Evolutionary conservation across 64 coral and sea anemone species (phyloP), one percentile per base, ranked within the genome.

Genomic region (Pocillopora verrucosa): DNA sequence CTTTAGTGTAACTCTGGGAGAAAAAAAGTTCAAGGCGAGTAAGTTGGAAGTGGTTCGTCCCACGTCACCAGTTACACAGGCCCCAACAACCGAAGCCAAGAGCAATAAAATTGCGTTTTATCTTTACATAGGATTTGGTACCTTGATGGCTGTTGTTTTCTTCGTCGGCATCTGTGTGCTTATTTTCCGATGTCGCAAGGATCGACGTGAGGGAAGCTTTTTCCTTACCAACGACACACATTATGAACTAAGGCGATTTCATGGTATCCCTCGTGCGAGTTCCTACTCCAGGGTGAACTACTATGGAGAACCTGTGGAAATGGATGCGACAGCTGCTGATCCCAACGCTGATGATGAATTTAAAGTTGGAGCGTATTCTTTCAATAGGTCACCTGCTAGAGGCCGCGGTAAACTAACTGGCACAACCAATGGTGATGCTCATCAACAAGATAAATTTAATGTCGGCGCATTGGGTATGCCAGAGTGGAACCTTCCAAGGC

Each of bases 401-500:
- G 81, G 38, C 61, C 20, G 64, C 20, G 59, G 4, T 34, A 30
- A 68, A 17, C 41, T 20, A 36, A 65, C 16, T 9, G 74, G 72
- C 0, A 26, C 30, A 41, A 7, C 86, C 9, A 86, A 92, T 13
- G 45, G 80, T 9, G 86, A 13, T n/a, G 87, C 60, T 26, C 13
- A 30, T 26, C 80, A 82, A 15, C 38, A 75, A 72, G 94, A 93
- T 35, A 92, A 93, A 51, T 96, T 96, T 77, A 75, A 83, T 59
- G 93, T 96, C 56, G 94, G 94, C 1, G 25, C 87, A 34, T 56
- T 70, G 64, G 81, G 80, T 58, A 59, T 96, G 78, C 94, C 94
- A 0, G 88, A 96, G 61, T 96, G 94, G 94, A 76, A 96, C 38
- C 63, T 96, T 5, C 94, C 94, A 36, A 93, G 84, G 65, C 64